Conservation (phyloP, 2,797 vertebrate species). For the Pseudochirops corinnae region DNA sequence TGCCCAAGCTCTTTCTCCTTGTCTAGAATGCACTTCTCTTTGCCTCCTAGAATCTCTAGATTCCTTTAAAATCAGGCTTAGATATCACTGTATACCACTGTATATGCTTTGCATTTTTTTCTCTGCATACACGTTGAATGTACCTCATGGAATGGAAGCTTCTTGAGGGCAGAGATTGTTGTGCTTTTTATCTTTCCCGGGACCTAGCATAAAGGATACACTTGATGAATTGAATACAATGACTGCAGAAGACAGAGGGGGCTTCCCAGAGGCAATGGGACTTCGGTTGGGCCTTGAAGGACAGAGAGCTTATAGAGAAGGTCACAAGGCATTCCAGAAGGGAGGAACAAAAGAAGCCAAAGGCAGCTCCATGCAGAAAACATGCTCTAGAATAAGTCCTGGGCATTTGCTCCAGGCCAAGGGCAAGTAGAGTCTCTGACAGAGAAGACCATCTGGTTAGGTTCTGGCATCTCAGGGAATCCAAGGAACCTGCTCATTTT, state of each 20-base stretch:
- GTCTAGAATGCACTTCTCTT: background rate
- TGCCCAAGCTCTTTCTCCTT: background rate
- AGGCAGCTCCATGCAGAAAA: background rate
- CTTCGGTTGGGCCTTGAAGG: background rate
- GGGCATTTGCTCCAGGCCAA: background rate
- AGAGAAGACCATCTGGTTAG: background rate
- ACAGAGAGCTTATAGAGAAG: background rate
- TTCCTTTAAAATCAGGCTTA: background rate
- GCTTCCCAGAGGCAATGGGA: background rate
- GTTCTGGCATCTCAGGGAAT: background rate
- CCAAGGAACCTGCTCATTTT: background rate
- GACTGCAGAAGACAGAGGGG: too few species aligned
- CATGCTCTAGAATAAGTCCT: background rate
- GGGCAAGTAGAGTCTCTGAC: background rate
- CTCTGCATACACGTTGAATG: background rate
- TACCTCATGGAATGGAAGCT: background rate
- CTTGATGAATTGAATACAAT: background rate
- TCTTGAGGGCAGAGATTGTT: background rate
- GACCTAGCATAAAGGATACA: background rate
- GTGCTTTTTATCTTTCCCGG: background rate
- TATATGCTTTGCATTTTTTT: background rate
- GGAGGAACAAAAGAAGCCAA: background rate
- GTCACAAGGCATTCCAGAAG: background rate
- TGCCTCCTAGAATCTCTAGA: background rate
- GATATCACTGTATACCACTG: background rate